These are phyloP conservation scores for Macrochelys suwanniensis DNA, from an alignment of 2,797 vertebrate species.

Conservation along the genomic window DNA sequence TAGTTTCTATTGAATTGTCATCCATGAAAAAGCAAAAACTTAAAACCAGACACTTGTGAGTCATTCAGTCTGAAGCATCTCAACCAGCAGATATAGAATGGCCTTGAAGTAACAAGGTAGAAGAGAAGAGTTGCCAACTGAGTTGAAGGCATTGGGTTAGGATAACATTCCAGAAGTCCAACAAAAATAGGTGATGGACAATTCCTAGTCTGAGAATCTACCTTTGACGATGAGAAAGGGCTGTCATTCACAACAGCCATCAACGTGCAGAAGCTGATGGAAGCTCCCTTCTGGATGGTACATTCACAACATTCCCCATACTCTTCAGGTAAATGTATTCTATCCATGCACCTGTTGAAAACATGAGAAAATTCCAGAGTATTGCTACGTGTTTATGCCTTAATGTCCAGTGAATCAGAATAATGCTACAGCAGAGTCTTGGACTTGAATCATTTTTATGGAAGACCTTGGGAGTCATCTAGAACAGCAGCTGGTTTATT, in stretches of 20 bases:
- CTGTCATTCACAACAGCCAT: constrained; percentile 81
- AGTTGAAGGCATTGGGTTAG: constrained; percentile 43
- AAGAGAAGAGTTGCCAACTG: constrained; percentile 51
- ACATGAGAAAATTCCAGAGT: constrained; percentile 82
- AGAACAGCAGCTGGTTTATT: constrained; percentile 55
- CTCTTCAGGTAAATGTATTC: constrained; percentile 79
- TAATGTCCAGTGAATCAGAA: constrained; percentile 74
- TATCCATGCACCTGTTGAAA: constrained; percentile 82
- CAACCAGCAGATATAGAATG: constrained; percentile 1
- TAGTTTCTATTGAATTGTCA: not conserved
- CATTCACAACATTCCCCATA: constrained; percentile 77
- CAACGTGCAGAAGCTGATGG: constrained; percentile 81
- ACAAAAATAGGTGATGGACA: constrained; percentile 59
- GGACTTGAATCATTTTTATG: constrained; percentile 59
- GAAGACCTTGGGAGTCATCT: constrained; percentile 49
- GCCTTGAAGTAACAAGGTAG: constrained; percentile 38
- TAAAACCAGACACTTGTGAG: constrained; percentile 7
- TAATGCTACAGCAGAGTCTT: constrained; percentile 67
- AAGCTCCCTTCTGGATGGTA: constrained; percentile 80
- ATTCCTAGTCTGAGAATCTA: constrained; percentile 81
- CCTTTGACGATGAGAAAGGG: constrained; percentile 78
- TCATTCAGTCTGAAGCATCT: not conserved
- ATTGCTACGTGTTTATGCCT: constrained; percentile 78
- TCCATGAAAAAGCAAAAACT: constrained; percentile 22
- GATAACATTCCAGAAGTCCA: constrained; percentile 51